These are phyloP conservation scores for Rhorus exstirpatorius DNA, from an alignment of 2,888 invertebrate genomes.

Conservation along the genomic window DNA sequence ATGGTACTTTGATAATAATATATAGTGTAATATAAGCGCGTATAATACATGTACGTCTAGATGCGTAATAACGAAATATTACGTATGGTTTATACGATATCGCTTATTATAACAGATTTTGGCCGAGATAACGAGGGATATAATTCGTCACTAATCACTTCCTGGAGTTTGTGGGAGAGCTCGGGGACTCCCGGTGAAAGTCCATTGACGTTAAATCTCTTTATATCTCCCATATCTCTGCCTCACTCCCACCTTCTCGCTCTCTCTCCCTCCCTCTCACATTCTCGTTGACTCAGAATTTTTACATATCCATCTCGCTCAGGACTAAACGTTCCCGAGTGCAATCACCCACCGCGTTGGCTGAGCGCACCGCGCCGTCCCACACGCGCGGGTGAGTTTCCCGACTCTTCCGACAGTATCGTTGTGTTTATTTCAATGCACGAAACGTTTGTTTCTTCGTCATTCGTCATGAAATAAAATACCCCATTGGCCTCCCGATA, in stretches of 20 bases:
- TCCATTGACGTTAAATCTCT: slow-evolving; percentile 78
- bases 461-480: slow-evolving; percentile 58
- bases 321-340: slow-evolving; percentile 74
- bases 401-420: slow-evolving; percentile 21
- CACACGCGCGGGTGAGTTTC: slow-evolving; percentile 62
- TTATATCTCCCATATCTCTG: slow-evolving; percentile 4
- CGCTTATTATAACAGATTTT: slow-evolving; percentile 67
- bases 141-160: slow-evolving; percentile 79
- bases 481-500: slow-evolving; percentile 12
- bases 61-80: slow-evolving; percentile 64
- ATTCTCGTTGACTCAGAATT: slow-evolving; percentile 26
- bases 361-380: slow-evolving; percentile 73
- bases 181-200: slow-evolving; percentile 76
- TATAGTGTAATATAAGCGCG: slow-evolving; percentile 33
- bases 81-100: slow-evolving; percentile 59
- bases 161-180: slow-evolving; percentile 76
- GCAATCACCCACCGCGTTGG: slow-evolving; percentile 60
- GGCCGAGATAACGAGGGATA: slow-evolving; percentile 76
- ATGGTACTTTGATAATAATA: slow-evolving; percentile 60
- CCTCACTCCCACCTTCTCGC: too few relatives aligned
- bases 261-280: not conserved
- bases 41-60: slow-evolving; percentile 6
- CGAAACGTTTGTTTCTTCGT: slow-evolving; percentile 47
- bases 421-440: slow-evolving; percentile 5
- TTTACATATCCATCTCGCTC: slow-evolving; percentile 55